These are phyloP conservation scores for Novumbra hubbsi DNA, from an alignment of 2,797 vertebrate genomes.

Conservation along the genomic window DNA sequence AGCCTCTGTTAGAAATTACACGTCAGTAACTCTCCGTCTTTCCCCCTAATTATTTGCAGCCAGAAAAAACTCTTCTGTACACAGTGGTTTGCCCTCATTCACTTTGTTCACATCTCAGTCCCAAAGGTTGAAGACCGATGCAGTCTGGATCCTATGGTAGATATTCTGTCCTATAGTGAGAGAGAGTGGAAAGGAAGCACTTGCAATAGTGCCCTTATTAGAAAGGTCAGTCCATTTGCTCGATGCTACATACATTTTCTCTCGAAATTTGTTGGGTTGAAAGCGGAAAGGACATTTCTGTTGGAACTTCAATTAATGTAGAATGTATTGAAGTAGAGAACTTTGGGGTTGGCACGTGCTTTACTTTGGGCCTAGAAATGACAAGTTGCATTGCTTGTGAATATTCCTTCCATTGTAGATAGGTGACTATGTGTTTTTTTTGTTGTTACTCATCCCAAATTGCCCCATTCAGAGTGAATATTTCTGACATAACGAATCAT, in stretches of 20 bases:
- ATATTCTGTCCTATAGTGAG: conserved; percentile 89
- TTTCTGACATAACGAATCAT: not conserved
- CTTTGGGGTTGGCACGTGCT: no score
- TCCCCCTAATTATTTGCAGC: not conserved
- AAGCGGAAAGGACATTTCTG: no score
- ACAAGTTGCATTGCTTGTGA: no score
- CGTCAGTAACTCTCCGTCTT: conserved; percentile 45
- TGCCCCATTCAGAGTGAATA: conserved; percentile 13
- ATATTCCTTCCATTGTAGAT: no score
- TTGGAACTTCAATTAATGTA: no score
- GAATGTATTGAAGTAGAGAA: not conserved
- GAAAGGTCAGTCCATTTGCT: conserved; percentile 78
- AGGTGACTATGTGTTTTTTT: not conserved
- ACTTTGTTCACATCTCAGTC: conserved; percentile 40
- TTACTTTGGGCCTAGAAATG: no score
- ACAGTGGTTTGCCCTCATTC: conserved; percentile 5
- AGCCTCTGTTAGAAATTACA: conserved; percentile 46
- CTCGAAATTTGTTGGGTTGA: no score
- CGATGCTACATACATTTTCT: not conserved
- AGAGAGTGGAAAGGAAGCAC: conserved; percentile 94
- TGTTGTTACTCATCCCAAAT: no score
- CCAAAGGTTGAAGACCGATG: conserved; percentile 62
- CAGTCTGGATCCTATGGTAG: conserved; percentile 84
- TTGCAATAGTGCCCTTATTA: conserved; percentile 85
- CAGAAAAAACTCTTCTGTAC: not conserved